phyloP scores from a whole-genome alignment of 2,888 invertebrate genomes.

The Dyspetes luteomarginatus region DNA sequence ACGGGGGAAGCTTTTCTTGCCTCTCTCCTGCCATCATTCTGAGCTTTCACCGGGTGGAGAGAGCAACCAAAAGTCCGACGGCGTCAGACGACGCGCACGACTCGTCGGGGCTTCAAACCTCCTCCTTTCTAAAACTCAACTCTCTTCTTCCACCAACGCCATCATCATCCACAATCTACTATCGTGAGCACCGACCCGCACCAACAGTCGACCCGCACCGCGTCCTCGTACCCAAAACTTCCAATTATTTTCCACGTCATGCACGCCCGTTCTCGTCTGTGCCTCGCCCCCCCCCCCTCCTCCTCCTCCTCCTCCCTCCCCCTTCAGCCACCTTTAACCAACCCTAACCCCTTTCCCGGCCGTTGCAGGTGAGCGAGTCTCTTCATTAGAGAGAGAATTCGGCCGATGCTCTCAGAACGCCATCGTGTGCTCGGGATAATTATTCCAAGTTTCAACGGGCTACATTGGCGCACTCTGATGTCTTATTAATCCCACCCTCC shows the following conservation, averaged over 20 bases:
- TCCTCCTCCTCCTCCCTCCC: conserved; percentile 11
- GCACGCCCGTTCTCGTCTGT: conserved; percentile 45
- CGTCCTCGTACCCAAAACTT: conserved; percentile 54
- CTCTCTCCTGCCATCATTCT: conserved; percentile 39
- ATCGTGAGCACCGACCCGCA: conserved; percentile 20
- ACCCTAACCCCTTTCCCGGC: too few species aligned
- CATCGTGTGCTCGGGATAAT: conserved; percentile 58
- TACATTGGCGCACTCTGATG: conserved; percentile 60
- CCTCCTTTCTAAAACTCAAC: conserved; percentile 29
- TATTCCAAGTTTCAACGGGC: conserved; percentile 64
- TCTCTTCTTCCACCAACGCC: conserved; percentile 31
- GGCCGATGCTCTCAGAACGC: conserved; percentile 29
- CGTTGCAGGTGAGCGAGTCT: conserved; percentile 60
- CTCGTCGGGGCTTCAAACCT: conserved; percentile 17
- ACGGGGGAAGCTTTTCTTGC: conserved; percentile 8
- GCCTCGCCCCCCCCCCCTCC: not conserved
- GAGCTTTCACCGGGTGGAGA: conserved; percentile 41
- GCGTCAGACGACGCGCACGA: conserved; percentile 49
- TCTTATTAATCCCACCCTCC: conserved; percentile 55
- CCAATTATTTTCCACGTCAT: conserved; percentile 67
- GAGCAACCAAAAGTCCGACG: conserved; percentile 59
- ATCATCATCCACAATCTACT: conserved; percentile 37
- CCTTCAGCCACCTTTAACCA: not conserved
- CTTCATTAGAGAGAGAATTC: conserved; percentile 59
- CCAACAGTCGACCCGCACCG: conserved; percentile 1